These are phyloP conservation scores for Coregonus clupeaformis DNA, from an alignment of 2,113 vertebrate species.

Conservation along the genomic window DNA sequence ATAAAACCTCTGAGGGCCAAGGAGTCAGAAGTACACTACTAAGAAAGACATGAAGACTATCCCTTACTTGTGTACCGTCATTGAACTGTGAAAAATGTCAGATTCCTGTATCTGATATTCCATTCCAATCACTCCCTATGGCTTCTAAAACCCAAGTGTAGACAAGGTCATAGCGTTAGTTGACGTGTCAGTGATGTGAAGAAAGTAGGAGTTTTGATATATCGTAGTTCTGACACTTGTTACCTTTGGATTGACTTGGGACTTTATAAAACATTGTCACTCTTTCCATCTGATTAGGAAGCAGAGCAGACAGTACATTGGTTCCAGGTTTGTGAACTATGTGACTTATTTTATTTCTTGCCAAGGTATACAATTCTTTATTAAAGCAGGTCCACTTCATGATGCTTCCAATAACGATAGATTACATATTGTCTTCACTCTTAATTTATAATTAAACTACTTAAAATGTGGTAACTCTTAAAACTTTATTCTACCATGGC, in stretches of 20 bases:
- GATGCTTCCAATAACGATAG: background rate
- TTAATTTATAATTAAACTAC: background rate
- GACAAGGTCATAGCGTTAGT: background rate
- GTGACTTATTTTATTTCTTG: background rate
- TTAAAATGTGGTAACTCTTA: background rate
- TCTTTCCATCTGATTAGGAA: background rate
- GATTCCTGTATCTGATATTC: background rate
- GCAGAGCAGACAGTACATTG: background rate
- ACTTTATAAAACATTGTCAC: background rate
- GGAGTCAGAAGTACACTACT: background rate
- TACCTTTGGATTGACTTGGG: background rate
- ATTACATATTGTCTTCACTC: background rate
- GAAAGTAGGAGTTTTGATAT: background rate
- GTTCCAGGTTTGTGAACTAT: background rate
- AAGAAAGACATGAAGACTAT: background rate
- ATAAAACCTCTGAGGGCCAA: background rate
- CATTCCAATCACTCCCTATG: background rate
- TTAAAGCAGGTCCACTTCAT: background rate
- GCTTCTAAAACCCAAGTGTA: background rate
- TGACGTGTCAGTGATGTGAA: background rate
- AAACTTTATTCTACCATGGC: background rate
- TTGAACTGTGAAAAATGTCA: background rate
- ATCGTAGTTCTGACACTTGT: background rate
- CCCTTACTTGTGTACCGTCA: background rate
- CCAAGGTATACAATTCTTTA: background rate